phyloP scores from a whole-genome alignment of 2,113 vertebrate genomes.

The Gambusia holbrooki region DNA sequence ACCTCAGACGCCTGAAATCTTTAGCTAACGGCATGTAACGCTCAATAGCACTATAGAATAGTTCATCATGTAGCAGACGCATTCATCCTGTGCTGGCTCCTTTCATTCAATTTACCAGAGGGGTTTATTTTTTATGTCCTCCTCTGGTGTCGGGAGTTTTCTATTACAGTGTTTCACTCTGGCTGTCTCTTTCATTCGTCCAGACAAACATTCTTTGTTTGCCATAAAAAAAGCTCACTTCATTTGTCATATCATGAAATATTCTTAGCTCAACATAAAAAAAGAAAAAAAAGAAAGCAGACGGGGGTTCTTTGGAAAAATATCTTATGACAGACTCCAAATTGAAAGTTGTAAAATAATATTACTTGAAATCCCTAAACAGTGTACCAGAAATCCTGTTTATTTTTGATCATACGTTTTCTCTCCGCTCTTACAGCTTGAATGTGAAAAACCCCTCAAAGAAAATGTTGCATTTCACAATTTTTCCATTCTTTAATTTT shows the following conservation, averaged over 20 bases:
- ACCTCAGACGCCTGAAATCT: slow-evolving; percentile 54
- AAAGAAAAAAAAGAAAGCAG: slow-evolving; percentile 15
- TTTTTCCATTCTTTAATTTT: slow-evolving; percentile 85
- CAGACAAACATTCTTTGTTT: slow-evolving; percentile 65
- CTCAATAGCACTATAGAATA: slow-evolving; percentile 28
- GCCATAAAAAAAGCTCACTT: slow-evolving; percentile 45
- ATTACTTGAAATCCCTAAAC: slow-evolving; percentile 9
- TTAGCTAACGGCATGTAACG: slow-evolving; percentile 45
- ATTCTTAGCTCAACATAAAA: slow-evolving; percentile 45
- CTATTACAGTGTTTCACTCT: slow-evolving; percentile 60
- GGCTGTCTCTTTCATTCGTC: slow-evolving; percentile 63
- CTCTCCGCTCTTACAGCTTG: slow-evolving; percentile 42
- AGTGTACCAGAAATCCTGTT: slow-evolving; percentile 41
- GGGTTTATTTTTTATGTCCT: slow-evolving; percentile 14
- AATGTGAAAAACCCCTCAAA: slow-evolving; percentile 68
- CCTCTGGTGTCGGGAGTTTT: slow-evolving; percentile 54
- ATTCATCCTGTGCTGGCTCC: slow-evolving; percentile 51
- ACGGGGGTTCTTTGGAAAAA: slow-evolving; percentile 23
- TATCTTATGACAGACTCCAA: not conserved
- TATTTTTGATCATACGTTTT: slow-evolving; percentile 60
- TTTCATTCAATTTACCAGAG: slow-evolving; percentile 55
- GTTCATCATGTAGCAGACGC: slow-evolving; percentile 49
- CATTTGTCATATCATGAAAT: slow-evolving; percentile 63
- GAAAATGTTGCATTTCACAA: slow-evolving; percentile 79
- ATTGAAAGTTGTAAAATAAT: slow-evolving; percentile 45